These are phyloP conservation scores for Belgica antarctica DNA, from an alignment of 2,888 invertebrate genomes.

Conservation along the genomic window DNA sequence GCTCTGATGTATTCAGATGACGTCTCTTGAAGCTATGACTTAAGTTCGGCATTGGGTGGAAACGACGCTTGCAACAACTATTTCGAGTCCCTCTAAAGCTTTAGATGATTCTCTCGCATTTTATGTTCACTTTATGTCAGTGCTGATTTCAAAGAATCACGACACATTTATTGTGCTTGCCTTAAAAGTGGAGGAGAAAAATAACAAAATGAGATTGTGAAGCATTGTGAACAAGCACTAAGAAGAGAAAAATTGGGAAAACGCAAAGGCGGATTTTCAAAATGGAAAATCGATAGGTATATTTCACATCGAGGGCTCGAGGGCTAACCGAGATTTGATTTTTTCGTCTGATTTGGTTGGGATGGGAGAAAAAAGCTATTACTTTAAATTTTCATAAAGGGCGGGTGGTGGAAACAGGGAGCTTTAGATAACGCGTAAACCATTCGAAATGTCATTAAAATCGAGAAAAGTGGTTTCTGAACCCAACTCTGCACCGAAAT, in stretches of 20 bases:
- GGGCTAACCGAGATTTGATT: conserved; percentile 31
- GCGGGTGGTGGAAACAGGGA: neutral
- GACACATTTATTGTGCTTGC: neutral
- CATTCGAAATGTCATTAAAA: neutral
- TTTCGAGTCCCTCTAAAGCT: no score
- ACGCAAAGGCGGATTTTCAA: conserved; percentile 35
- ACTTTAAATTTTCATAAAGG: neutral
- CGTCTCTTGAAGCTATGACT: no score
- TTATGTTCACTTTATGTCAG: no score
- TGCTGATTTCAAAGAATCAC: no score
- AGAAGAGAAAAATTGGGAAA: conserved; percentile 18
- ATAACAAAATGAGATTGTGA: conserved; percentile 21
- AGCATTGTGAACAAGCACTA: neutral
- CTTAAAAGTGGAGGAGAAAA: conserved; percentile 2
- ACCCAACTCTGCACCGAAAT: neutral
- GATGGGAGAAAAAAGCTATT: neutral
- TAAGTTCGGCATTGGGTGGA: no score
- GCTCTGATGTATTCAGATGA: no score
- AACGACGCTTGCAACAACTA: no score
- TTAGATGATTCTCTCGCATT: no score
- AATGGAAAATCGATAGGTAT: conserved; percentile 41
- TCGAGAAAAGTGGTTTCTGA: no score
- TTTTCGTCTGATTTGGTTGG: neutral
- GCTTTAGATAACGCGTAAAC: conserved; percentile 17
- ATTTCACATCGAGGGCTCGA: conserved; percentile 16